Evolutionary conservation across 2,797 vertebrate genomes (phyloP).

Genomic region (Champsocephalus esox): DNA sequence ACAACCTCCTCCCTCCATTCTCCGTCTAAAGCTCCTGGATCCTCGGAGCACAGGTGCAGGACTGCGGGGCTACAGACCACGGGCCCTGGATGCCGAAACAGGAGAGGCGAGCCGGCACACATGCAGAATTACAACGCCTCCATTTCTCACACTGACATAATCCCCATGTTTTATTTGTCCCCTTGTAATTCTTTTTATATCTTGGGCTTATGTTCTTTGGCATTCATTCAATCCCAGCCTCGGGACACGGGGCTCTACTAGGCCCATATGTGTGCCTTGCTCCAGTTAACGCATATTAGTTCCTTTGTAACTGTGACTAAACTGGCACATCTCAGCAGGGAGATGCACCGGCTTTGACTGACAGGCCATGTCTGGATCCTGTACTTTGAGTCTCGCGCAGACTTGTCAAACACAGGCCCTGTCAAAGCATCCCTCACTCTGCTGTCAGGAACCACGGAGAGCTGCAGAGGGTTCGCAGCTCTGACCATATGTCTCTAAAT

Average conservation of each 20-base stretch:
- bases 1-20: slow-evolving; percentile 55
- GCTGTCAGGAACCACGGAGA: slow-evolving; percentile 67
- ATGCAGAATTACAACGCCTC: slow-evolving; percentile 76
- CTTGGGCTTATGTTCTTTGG: slow-evolving; percentile 84
- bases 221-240: slow-evolving; percentile 81
- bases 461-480: slow-evolving; percentile 55
- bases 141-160: slow-evolving; percentile 83
- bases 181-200: slow-evolving; percentile 84
- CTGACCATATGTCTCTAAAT: slow-evolving; percentile 63
- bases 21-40: slow-evolving; percentile 69
- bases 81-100: slow-evolving; percentile 71
- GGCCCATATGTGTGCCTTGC: slow-evolving; percentile 81
- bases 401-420: slow-evolving; percentile 80
- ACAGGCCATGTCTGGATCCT: slow-evolving; percentile 83
- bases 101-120: slow-evolving; percentile 71
- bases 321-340: slow-evolving; percentile 79
- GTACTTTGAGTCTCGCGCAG: slow-evolving; percentile 78
- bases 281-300: slow-evolving; percentile 83
- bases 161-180: slow-evolving; percentile 85
- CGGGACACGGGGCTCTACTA: slow-evolving; percentile 75
- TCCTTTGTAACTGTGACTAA: slow-evolving; percentile 83
- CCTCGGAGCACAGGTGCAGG: slow-evolving; percentile 74
- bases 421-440: slow-evolving; percentile 80
- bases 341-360: slow-evolving; percentile 80
- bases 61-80: slow-evolving; percentile 70